A percentile compares a stretch with the other conserved stretches of the same genome.
Conservation (phyloP, 2,797 vertebrate species). For the Delichon dasypus region DNA sequence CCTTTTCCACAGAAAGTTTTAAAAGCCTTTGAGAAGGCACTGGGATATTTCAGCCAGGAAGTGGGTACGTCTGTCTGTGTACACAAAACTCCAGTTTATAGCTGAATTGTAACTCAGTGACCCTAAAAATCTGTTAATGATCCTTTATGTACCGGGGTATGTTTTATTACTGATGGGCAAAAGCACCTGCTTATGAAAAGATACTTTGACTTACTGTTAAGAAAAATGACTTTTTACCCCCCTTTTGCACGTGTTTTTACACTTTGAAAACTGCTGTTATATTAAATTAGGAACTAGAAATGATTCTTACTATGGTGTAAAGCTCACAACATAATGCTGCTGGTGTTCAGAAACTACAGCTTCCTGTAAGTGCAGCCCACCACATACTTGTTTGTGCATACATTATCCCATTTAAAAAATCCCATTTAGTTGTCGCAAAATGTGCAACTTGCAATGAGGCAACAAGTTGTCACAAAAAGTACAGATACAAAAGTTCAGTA, state of each 20-base stretch:
- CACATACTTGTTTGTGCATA: not conserved
- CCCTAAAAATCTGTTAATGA: not conserved
- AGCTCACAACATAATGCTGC: not conserved
- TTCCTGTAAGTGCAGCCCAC: not conserved
- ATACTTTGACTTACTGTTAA: not conserved
- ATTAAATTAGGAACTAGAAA: not conserved
- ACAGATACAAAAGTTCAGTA: not conserved
- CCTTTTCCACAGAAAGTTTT: not conserved
- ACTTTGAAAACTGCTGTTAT: not conserved
- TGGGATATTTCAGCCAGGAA: not conserved
- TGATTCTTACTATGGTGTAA: rapidly evolving
- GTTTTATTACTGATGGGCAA: not conserved
- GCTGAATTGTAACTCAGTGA: not conserved
- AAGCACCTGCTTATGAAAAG: not conserved
- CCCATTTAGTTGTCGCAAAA: not conserved
- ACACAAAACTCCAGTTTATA: not conserved
- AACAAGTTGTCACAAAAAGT: not conserved
- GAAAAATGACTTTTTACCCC: not conserved
- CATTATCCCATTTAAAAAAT: not conserved
- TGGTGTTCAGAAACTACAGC: not conserved
- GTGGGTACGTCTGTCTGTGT: rapidly evolving
- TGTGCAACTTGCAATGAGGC: not conserved
- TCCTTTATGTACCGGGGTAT: not conserved
- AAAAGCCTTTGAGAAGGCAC: not conserved
- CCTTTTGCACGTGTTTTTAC: not conserved